Base-by-base conservation (phyloP, 2,888 invertebrate species). In the Tenodera sinensis region DNA sequence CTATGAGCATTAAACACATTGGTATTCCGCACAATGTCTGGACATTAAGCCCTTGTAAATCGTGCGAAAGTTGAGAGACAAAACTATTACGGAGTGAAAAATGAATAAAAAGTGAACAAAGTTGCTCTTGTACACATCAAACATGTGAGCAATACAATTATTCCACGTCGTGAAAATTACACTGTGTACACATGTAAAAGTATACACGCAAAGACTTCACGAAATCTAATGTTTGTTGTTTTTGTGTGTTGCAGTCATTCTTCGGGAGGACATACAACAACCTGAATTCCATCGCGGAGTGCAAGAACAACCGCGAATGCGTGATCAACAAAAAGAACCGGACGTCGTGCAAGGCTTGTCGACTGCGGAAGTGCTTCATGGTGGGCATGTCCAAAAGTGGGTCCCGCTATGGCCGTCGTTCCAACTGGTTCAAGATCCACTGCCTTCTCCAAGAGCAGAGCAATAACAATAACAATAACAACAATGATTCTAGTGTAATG, bases 361-460 rank as follows among this genome's bases (percentile, higher is more conserved):
- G 98, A 8, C 94, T 98, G 91, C 95, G 97, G 91, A 98, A 98
- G 93, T 98, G 98, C 92, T 95, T 98, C 20, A 93, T 96, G 91
- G 98, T 98, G 83, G 98, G 98, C 89, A 98, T 98, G 98, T 97
- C 97, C 30, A 98, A 98, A 93, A 97, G 97, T 89, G 98, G 98
- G 20, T 98, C 98, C 1, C 95, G 98, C 88, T 98, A 98, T 93
- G 98, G 98, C 0, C 95, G 98, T 42, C 95, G 98, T 88, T 98
- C 98, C 87, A 98, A 98, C 93, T 98, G 98, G 98, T 98, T 98
- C 94, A 98, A 98, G 94, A 98, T 98, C 91, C 98, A 98, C 93
- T 98, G 98, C 92, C 94, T 98, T 2, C 95, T 98, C 1, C 97
- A 98, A 93, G 97, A 97, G 92, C 97, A 97, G 92, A 89, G n/a